A percentile compares a stretch with the other conserved stretches of the same genome.
Conservation (phyloP, 2,797 vertebrate species). For the Pachyuromys duprasi region DNA sequence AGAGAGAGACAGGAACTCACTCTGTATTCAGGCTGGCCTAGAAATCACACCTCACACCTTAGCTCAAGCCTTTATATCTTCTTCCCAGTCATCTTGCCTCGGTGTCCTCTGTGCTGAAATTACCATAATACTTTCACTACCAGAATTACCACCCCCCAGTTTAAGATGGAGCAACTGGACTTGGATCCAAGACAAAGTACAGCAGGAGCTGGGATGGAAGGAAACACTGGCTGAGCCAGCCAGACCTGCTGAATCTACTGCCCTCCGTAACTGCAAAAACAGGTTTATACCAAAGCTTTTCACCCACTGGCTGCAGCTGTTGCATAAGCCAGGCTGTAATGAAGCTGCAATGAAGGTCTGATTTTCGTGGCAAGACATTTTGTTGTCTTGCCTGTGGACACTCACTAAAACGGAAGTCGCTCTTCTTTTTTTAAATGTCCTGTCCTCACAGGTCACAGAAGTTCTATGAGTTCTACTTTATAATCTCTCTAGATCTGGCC, state of each 20-base stretch:
- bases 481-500: constrained; percentile 55
- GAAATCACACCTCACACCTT: neutral
- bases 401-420: constrained; percentile 37
- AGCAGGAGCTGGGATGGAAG: neutral
- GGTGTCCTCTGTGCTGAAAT: neutral
- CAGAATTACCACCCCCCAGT: neutral
- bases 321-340: neutral
- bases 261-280: neutral
- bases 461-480: constrained; percentile 42
- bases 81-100: neutral
- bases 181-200: neutral
- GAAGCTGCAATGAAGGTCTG: constrained; percentile 41
- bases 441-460: constrained; percentile 53
- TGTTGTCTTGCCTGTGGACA: constrained; percentile 10
- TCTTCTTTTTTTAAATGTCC: constrained; percentile 71
- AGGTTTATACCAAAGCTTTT: constrained; percentile 31
- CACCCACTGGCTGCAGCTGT: neutral
- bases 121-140: neutral
- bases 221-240: neutral
- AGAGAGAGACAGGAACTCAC: neutral
- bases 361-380: constrained; percentile 39
- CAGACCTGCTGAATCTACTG: neutral
- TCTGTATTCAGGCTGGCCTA: neutral
- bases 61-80: neutral
- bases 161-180: neutral